Evolutionary conservation across 2,888 invertebrate genomes (phyloP), one percentile per base, ranked within the genome.

Genomic region (Hypomecis punctinalis): DNA sequence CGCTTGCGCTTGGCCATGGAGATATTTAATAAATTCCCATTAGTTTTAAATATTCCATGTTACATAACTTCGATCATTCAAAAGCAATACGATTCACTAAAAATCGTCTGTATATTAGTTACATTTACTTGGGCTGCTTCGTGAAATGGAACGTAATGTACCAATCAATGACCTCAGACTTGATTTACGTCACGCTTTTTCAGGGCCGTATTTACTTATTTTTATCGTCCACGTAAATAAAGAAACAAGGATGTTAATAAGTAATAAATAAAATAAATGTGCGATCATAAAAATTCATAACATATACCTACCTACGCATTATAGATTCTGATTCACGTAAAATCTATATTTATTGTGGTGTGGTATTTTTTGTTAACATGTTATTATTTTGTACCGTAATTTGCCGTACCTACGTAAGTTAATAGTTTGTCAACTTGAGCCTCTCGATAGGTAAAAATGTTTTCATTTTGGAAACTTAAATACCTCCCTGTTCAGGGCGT

Each of bases 141-240:
- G 78, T 84, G 64, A 64, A 88, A 85, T 62, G 89, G 75, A 90
- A 85, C 86, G 88, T 75, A 76, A 52, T 69, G 71, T 67, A 64
- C 67, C 52, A 73, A 70, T 83, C 82, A 86, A 86, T 92, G 91
- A 91, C 92, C 92, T 90, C 80, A 55, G 74, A 77, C 68, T 61
- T 67, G 77, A 76, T 86, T 85, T 88, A 91, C 91, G 92, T 92
- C 91, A 92, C 88, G 85, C 88, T 88, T 85, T 88, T 69, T 91
- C 92, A 91, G 91, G 91, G 91, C 85, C 91, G 91, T 81, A 91
- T 82, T 91, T 80, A 11, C 35, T 82, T 87, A 86, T 87, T 88
- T 88, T 82, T 83, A 76, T 81, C 81, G 75, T 77, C 74, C 77
- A 72, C 78, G 81, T 83, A 83, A 84, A 84, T 83, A 86, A 76